These are phyloP conservation scores for Labia minor DNA, from an alignment of 2,888 invertebrate species.

Conservation along the genomic window DNA sequence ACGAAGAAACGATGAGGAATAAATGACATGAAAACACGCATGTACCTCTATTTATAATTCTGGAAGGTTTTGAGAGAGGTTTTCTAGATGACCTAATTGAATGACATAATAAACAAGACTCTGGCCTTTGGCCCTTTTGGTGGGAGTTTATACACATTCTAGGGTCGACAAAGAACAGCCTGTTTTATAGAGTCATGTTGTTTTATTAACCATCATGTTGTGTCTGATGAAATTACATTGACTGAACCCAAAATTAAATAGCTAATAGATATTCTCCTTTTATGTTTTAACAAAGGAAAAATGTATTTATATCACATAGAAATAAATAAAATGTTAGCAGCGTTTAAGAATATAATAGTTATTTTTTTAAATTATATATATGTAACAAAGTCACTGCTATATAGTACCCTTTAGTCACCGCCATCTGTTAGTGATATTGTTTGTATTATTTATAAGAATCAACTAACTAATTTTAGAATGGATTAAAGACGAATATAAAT, in stretches of 20 bases:
- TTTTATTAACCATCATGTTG: background rate
- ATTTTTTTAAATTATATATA: no score
- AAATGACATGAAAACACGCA: background rate
- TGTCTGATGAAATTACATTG: background rate
- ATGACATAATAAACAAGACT: background rate
- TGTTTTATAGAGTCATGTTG: constrained; percentile 1
- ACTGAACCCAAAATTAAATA: background rate
- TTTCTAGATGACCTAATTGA: background rate
- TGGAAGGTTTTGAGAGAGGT: background rate
- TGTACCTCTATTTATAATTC: background rate
- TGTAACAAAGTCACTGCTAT: no score
- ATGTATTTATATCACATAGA: no score
- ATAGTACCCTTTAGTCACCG: no score
- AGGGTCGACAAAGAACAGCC: background rate
- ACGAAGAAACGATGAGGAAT: background rate
- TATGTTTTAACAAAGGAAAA: background rate
- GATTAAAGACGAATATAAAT: no score
- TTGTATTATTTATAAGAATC: no score
- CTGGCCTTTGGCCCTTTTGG: background rate
- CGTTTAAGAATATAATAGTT: no score
- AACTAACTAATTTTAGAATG: no score
- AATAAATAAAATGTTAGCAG: no score
- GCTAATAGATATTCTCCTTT: constrained; percentile 1
- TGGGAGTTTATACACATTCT: background rate
- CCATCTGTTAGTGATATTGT: no score